Percentiles rank a stretch among this genome's conserved stretches.
These are phyloP conservation scores for Acleris holmiana DNA, from an alignment of 2,888 invertebrate species.

Conservation along the genomic window DNA sequence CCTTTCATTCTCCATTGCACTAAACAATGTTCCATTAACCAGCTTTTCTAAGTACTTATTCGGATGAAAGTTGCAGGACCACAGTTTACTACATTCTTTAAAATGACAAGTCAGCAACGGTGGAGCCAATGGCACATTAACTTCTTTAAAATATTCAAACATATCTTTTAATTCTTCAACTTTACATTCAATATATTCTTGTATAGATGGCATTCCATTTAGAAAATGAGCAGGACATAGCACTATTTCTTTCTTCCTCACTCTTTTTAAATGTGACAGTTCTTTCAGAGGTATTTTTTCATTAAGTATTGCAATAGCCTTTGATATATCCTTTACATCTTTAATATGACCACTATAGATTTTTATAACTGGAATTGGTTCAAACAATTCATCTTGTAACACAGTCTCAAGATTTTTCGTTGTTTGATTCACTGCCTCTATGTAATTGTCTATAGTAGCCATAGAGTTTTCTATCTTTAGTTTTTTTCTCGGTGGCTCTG, in stretches of 20 bases:
- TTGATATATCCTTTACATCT: conserved; percentile 86
- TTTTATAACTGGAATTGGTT: conserved; percentile 76
- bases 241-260: conserved; percentile 85
- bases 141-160: conserved; percentile 80
- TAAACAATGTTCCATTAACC: conserved; percentile 86
- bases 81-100: conserved; percentile 82
- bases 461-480: conserved; percentile 44
- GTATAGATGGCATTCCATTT: conserved; percentile 58
- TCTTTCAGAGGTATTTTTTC: conserved; percentile 84
- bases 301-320: conserved; percentile 84
- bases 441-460: conserved; percentile 51
- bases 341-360: conserved; percentile 86
- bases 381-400: conserved; percentile 79
- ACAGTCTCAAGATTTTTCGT: conserved; percentile 74
- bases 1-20: conserved; percentile 69
- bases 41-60: conserved; percentile 89
- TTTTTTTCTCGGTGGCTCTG: conserved; percentile 62
- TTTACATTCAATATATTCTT: conserved; percentile 64
- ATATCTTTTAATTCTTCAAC: conserved; percentile 75
- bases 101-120: conserved; percentile 89
- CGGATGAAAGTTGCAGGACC: conserved; percentile 95
- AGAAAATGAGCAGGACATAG: conserved; percentile 68
- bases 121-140: conserved; percentile 84
- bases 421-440: conserved; percentile 51
- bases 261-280: conserved; percentile 90